phyloP scores from a whole-genome alignment of 2,797 vertebrate genomes.

The Gymnodraco acuticeps region DNA sequence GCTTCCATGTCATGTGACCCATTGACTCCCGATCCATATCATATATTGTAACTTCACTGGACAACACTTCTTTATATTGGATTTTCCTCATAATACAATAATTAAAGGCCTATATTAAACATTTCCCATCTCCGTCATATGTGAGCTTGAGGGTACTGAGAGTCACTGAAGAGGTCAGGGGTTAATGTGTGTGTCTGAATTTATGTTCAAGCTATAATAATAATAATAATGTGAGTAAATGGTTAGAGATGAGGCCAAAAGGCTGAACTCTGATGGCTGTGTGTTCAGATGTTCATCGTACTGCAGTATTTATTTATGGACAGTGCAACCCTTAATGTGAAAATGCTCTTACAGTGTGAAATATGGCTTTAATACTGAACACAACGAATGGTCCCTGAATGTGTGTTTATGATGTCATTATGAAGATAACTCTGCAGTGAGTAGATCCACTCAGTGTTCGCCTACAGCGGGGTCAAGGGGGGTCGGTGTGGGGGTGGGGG shows the following conservation, averaged over 20 bases:
- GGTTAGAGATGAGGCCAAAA: background rate
- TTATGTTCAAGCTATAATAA: constrained; percentile 33
- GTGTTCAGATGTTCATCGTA: background rate
- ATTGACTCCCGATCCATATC: too few relatives aligned
- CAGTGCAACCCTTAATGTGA: constrained; percentile 10
- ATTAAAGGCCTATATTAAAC: too few relatives aligned
- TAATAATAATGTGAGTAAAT: constrained; percentile 26
- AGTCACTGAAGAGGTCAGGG: constrained; percentile 20
- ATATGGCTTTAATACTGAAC: constrained; percentile 56
- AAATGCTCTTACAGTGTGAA: constrained; percentile 35
- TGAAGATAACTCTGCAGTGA: constrained; percentile 22
- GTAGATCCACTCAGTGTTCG: constrained; percentile 12
- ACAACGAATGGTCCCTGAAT: constrained; percentile 29
- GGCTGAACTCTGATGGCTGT: constrained; percentile 19
- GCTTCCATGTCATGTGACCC: too few relatives aligned
- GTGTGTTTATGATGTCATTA: constrained; percentile 44
- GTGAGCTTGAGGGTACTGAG: background rate
- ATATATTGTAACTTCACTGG: too few relatives aligned
- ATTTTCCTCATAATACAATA: too few relatives aligned
- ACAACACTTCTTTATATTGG: too few relatives aligned
- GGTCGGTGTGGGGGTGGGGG: constrained; percentile 66
- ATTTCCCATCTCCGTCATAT: background rate
- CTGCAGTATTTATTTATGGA: constrained; percentile 51
- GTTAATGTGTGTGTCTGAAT: constrained; percentile 47
- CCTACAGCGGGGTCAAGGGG: constrained; percentile 49